These are phyloP conservation scores for Marronus borbonicus DNA, from an alignment of 2,888 invertebrate species.

Conservation along the genomic window DNA sequence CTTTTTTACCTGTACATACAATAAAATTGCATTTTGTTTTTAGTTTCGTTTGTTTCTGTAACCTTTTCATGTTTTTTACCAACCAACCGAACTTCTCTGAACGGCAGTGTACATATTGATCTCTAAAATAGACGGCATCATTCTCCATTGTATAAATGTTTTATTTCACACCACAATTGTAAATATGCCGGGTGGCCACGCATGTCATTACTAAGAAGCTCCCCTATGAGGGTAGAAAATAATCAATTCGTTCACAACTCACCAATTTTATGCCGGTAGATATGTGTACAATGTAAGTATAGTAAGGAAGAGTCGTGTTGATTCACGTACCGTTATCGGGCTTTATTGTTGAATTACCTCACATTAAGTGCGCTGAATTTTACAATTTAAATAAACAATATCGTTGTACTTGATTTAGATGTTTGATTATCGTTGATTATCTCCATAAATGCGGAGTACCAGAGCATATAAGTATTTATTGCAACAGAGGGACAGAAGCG, in stretches of 20 bases:
- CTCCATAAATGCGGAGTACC: too few species aligned
- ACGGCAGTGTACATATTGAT: too few species aligned
- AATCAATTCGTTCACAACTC: constrained; percentile 28
- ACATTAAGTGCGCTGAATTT: background rate
- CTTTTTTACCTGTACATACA: too few species aligned
- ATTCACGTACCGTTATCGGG: background rate
- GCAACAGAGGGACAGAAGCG: constrained; percentile 9
- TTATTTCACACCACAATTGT: background rate
- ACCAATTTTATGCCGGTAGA: background rate
- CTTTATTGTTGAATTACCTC: background rate
- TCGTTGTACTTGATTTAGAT: background rate
- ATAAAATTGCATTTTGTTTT: too few species aligned
- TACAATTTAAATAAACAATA: constrained; percentile 7
- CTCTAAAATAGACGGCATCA: too few species aligned
- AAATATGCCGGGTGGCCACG: background rate
- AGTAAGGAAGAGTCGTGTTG: constrained; percentile 5
- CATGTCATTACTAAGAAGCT: constrained; percentile 3
- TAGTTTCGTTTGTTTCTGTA: too few species aligned
- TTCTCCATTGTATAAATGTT: too few species aligned
- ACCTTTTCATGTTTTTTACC: too few species aligned
- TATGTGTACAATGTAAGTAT: background rate
- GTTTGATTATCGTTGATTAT: constrained; percentile 28
- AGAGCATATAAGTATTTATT: constrained; percentile 9
- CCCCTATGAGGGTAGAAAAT: constrained; percentile 33
- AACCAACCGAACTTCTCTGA: too few species aligned